Evolutionary conservation across 2,888 invertebrate species (phyloP), one percentile per base, ranked within the genome.

Genomic region (Meganola albula): DNA sequence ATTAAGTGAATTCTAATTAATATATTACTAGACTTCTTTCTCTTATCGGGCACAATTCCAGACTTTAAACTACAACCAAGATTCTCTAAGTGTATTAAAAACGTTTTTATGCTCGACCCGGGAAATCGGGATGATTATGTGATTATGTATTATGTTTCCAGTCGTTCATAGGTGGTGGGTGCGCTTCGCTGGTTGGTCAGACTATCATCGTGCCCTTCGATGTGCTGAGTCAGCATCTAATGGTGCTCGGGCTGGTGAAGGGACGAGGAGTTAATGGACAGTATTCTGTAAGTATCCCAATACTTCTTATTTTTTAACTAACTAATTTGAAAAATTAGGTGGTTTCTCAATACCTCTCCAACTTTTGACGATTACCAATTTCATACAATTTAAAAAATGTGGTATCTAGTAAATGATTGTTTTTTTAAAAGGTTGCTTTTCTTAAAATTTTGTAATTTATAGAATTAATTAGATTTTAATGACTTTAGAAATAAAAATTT

Each of bases 131-230:
- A n/a, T n/a, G n/a, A n/a, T n/a, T n/a, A n/a, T n/a, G n/a, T n/a
- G 12, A 24, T 24, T 5, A 26, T 27, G 12, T 8, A 30, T 25
- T 11, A 32, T 25, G 34, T 10, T 68, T 71, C 0, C 72, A 93
- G 85, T 94, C 97, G 10, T 88, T 98, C 32, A 85, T 96, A 37
- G 97, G 93, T 14, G 98, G 98, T 2, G 97, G 93, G 0, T 91
- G 92, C 56, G 98, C 98, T 0, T 98, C 98, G 0, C 76, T 96
- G 27, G 95, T 97, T 10, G 95, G 97, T 0, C 98, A 99, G 82
- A 97, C 97, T 0, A 93, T 98, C 34, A 93, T 98, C 42, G 98
- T 98, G 31, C 99, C 99, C 3, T 95, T 98, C 65, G 99, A 99
- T 76, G 94, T 99, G 25, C 89, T 99, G 32, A 97, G 97, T 48